Percentiles rank a stretch among this genome's conserved stretches.
Conservation (phyloP, 2,797 vertebrate species). For the Notoglanidium macrostoma region DNA sequence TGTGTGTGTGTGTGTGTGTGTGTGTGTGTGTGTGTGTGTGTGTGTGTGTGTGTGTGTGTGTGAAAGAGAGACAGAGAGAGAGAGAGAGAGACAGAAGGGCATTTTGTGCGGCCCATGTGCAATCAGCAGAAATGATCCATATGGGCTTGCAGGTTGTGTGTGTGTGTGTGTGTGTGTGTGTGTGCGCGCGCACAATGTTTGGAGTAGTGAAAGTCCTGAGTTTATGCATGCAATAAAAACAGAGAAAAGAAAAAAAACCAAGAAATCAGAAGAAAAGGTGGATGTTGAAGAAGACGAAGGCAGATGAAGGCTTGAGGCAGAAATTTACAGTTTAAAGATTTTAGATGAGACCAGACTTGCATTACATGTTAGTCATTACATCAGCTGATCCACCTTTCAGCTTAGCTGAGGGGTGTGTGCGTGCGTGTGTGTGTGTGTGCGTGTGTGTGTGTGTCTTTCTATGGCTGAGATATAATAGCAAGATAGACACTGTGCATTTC, state of each 20-base stretch:
- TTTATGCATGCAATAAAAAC: not conserved
- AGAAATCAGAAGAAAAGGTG: not conserved
- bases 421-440: not conserved
- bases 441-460: not conserved
- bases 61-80: too few relatives aligned
- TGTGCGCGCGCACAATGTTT: not conserved
- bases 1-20: too few relatives aligned
- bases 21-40: not conserved
- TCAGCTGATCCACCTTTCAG: not conserved
- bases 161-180: slow-evolving; percentile 25
- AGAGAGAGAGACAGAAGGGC: not conserved
- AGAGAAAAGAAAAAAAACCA: not conserved
- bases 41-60: not conserved
- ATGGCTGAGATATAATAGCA: slow-evolving; percentile 19
- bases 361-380: not conserved
- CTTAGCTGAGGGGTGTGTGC: not conserved
- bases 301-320: not conserved
- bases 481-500: slow-evolving; percentile 48
- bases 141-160: slow-evolving; percentile 30
- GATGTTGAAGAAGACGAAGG: not conserved
- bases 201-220: not conserved
- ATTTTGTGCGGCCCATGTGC: slow-evolving; percentile 1
- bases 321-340: not conserved
- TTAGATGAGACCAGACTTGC: not conserved
- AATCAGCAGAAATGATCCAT: slow-evolving; percentile 43